Percentiles rank a stretch among this genome's conserved stretches.
phyloP scores from a whole-genome alignment of 2,888 invertebrate genomes.

The Lottia gigantea region DNA sequence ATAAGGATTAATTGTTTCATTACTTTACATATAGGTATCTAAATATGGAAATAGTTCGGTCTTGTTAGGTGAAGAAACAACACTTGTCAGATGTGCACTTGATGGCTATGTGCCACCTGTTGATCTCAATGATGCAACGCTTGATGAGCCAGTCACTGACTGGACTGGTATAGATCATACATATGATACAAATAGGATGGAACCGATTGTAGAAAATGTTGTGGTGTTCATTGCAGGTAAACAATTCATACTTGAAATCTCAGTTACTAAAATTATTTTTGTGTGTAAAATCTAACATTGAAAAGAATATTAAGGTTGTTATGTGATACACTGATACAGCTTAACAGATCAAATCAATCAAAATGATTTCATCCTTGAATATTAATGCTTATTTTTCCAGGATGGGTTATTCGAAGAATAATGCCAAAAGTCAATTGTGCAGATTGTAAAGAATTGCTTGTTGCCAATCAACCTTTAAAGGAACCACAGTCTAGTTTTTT shows the following conservation, averaged over 20 bases:
- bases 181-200: slow-evolving; percentile 5
- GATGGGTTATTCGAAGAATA: too few relatives aligned
- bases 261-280: too few relatives aligned
- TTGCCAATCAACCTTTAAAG: too few relatives aligned
- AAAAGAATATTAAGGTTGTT: too few relatives aligned
- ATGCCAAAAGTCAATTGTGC: too few relatives aligned
- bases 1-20: not conserved
- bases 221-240: not conserved
- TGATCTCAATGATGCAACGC: not conserved
- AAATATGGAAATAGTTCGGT: not conserved
- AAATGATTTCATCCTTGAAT: too few relatives aligned
- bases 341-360: too few relatives aligned
- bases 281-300: too few relatives aligned
- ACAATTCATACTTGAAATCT: not conserved
- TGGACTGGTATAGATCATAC: not conserved
- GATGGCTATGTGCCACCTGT: slow-evolving; percentile 8
- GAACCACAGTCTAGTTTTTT: not conserved
- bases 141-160: not conserved
- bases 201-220: slow-evolving; percentile 4
- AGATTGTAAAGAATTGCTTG: too few relatives aligned
- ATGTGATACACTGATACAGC: too few relatives aligned
- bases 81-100: not conserved
- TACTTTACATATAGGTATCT: not conserved
- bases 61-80: not conserved
- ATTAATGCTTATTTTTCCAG: too few relatives aligned